These are phyloP conservation scores for Zoanthus sociatus DNA, from an alignment of 92 coral and sea anemone species.

Conservation along the genomic window DNA sequence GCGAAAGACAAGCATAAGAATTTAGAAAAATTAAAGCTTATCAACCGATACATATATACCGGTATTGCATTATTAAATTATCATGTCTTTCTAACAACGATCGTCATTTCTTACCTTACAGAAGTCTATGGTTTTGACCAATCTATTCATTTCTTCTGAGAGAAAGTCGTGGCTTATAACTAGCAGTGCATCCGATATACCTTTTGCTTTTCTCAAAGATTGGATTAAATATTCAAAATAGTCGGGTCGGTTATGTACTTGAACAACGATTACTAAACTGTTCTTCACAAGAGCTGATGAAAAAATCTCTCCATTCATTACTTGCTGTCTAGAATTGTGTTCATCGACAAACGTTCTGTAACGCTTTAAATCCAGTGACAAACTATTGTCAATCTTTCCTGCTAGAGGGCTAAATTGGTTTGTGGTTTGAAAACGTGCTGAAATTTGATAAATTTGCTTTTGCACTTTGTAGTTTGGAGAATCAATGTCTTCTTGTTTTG, in stretches of 20 bases:
- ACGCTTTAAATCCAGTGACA: slow-evolving; percentile 51
- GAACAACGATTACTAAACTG: slow-evolving; percentile 84
- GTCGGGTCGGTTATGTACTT: slow-evolving; percentile 87
- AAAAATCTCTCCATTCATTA: slow-evolving; percentile 72
- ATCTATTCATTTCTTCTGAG: slow-evolving; percentile 74
- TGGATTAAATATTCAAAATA: slow-evolving; percentile 83
- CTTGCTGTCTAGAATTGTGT: slow-evolving; percentile 62
- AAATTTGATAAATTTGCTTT: background rate
- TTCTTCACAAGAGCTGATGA: slow-evolving; percentile 58
- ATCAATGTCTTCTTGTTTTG: background rate
- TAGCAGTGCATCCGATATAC: slow-evolving; percentile 80
- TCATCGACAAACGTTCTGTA: slow-evolving; percentile 63
- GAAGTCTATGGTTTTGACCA: slow-evolving; percentile 81
- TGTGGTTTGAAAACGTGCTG: background rate
- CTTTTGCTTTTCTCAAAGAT: slow-evolving; percentile 76
- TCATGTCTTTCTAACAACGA: background rate
- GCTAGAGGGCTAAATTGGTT: background rate
- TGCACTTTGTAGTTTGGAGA: background rate
- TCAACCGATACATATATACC: no score
- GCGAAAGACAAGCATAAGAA: no score
- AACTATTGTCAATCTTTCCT: slow-evolving; percentile 19
- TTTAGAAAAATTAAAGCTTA: no score
- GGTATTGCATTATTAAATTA: no score
- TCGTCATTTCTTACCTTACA: slow-evolving; percentile 72
- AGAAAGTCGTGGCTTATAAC: slow-evolving; percentile 89